Evolutionary conservation across 2,888 invertebrate species (phyloP), one percentile per base, ranked within the genome.

Genomic region (Timema cristinae): DNA sequence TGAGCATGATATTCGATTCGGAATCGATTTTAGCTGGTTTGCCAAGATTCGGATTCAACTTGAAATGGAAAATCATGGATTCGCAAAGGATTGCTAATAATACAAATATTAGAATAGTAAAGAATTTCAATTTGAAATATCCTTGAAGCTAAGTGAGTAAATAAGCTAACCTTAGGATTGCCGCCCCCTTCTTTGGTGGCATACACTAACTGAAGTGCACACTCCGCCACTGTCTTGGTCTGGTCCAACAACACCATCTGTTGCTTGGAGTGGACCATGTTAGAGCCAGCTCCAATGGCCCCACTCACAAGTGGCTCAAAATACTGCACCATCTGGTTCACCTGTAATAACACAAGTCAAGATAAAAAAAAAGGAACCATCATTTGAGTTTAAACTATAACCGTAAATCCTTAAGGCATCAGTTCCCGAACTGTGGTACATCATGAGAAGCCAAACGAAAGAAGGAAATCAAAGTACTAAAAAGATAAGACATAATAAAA

Each of bases 141-240:
- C 32, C 32, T 32, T 13, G 47, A 69, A 69, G 13, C 8, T n/a
- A 4, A 16, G 6, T 16, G 32, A 32, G 32, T 32, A 32, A 32
- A 32, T 32, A n/a, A 11, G 70, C 78, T 80, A 74, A 90, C 91
- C 82, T 92, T 91, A 0, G 95, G 94, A 85, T 98, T 98, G 6
- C 98, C 98, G 0, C 93, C 97, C 0, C 94, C 90, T 79, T 95
- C 92, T 79, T 95, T 94, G 2, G 94, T 89, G 0, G 93, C 90
- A 76, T 91, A 90, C 67, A 97, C 87, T 74, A 97, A 85, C 78
- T 95, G 93, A 7, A 95, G 85, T 5, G 93, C 90, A n/a, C 95
- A 92, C 84, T 99, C 99, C 0, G 95, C 89, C 70, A 98, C 96
- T 0, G 98, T 97, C 81, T 98, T 93, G 4, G 95, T 90, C 83